Evolutionary conservation across 2,113 vertebrate species (phyloP), one percentile per base, ranked within the genome.

Genomic region (Chelonoidis abingdonii): DNA sequence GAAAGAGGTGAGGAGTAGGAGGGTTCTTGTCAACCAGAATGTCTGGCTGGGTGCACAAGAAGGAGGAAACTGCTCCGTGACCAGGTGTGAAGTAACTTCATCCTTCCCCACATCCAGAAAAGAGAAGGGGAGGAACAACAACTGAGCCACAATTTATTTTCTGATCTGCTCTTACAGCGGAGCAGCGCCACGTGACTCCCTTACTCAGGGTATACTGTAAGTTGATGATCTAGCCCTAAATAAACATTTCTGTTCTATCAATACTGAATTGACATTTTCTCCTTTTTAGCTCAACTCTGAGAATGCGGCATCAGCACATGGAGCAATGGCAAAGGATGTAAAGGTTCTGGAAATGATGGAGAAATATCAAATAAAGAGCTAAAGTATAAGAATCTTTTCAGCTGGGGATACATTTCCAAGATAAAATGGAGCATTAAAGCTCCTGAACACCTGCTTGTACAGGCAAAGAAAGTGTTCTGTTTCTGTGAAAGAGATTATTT

Each of bases 401-500:
- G 21, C 52, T 93, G 87, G 69, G 84, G 92, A 35, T n/a, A 88
- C 5, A 10, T 22, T 92, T 52, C 86, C 82, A 95, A 86, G 78
- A 24, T 83, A 94, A 96, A 97, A 86, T 35, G 52, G 59, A 92
- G 47, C 69, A 59, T 92, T 92, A 90, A 75, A 96, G 79, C 76
- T 90, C 54, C 56, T 84, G 84, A 94, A 86, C 59, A 94, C 49
- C 83, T 93, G 90, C 87, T 54, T 69, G 5, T 21, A n/a, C 76
- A 93, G 80, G 41, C 54, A 94, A 84, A 21, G 47, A 54, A 86
- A 86, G 54, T 80, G 35, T 29, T 89, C 21, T 69, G 5, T 83
- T 89, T 75, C 69, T 78, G 50, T 82, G 35, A 82, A 21, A 91
- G 17, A 25, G 2, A 17, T 92, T 53, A 3, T 62, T 10, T 85